Evolutionary conservation across 1,140 invertebrate species (phyloP), one percentile per base, ranked within the genome.

Genomic region (Brachionus sp.): DNA sequence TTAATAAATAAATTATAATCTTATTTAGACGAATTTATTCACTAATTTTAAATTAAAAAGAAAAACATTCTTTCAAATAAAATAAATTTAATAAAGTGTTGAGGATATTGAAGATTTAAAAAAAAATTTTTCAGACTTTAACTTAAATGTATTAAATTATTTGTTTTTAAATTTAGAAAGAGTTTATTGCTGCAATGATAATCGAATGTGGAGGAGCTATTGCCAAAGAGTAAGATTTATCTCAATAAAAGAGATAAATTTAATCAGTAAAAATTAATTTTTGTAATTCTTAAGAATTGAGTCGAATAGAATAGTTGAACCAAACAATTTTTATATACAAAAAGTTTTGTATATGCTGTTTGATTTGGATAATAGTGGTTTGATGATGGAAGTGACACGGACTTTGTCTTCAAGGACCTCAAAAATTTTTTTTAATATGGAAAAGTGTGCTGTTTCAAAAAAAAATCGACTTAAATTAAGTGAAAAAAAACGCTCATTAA

Each of bases 351-450:
- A 46, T 19, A 75, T 33, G 39, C 42, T 75, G 25, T 29, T 46
- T 10, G 70, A 75, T n/a, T 46, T 75, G 25, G 39, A 75, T 19
- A 75, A 75, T 19, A 75, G 39, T 25, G 70, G 70, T 75, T n/a
- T 75, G 19, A 75, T 75, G 70, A 23, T 46, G 23, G 39, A 75
- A 33, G 42, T 75, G 10, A 75, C 44, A 7, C 16, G 46, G 44
- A 4, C 39, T 25, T 50, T 46, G 3, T 25, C 37, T 5, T 75
- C 42, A 10, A 33, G 2, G 19, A 46, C 37, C 25, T 46, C 70
- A 2, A 44, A 50, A 16, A 75, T 75, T 35, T 44, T 75, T 5
- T 75, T 46, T 19, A 46, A 75, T 39, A 3, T 75, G 19, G 42
- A 75, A 3, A 75, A 75, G 25, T 75, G 6, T 29, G 1, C 46